Base-by-base conservation (phyloP, 2,888 invertebrate species). In the Coleophora flavipennella region DNA sequence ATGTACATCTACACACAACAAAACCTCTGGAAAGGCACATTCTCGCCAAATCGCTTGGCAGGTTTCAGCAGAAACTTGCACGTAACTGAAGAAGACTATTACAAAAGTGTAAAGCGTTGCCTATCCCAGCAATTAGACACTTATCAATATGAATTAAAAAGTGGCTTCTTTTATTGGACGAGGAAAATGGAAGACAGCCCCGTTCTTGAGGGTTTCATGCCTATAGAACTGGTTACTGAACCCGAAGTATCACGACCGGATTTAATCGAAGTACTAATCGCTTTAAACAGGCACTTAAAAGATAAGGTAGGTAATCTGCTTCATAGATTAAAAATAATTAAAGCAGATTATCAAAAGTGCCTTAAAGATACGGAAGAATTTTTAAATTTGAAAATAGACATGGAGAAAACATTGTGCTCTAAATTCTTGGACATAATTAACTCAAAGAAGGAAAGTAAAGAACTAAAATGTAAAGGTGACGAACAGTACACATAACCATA, bases 141-240 rank as follows among this genome's bases (percentile, higher is more conserved):
- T 48, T 78, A 76, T 40, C 13, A 40, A 2, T 78, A 74, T 33
- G 74, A 78, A 57, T 43, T 78, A 27, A 73, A 65, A 59, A 61
- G 62, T 46, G 77, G 70, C 0, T 74, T 78, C 50, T 77, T 78
- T 46, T 78, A 74, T 42, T 78, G 78, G 78, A 76, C 74, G 53
- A 61, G 62, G 40, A 68, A 60, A 45, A 12, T 55, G 9, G 55
- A 57, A 27, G 53, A 59, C 13, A 54, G 58, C 0, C 4, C 59
- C 13, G 40, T 67, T 12, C 64, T 75, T 35, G 75, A 78, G 63
- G 78, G 78, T 7, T 78, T 76, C 50, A 41, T 78, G 33, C 77
- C 78, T 1, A 54, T 78, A 41, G 70, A 76, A 52, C 31, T 59
- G 31, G 62, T 66, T 29, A 48, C 42, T 28, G n/a, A 43, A 57